Conservation (phyloP, 2,113 vertebrate species). For the Benitochromis conjunctus region DNA sequence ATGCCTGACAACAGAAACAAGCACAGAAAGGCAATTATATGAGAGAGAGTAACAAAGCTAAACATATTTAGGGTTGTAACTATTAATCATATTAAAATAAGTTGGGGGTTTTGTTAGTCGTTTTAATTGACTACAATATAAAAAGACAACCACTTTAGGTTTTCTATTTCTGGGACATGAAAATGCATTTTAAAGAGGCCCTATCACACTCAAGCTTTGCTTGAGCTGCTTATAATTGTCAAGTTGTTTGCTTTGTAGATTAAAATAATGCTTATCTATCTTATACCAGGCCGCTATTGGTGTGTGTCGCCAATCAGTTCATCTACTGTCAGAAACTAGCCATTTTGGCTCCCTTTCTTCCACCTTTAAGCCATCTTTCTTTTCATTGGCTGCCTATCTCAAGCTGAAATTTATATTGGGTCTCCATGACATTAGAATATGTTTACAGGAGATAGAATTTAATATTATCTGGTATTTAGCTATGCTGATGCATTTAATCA, state of each 20-base stretch:
- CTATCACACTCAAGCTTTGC: background rate
- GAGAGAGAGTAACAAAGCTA: background rate
- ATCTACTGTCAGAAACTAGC: background rate
- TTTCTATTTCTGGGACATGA: background rate
- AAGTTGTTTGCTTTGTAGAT: background rate
- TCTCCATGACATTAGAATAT: background rate
- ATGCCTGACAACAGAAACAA: background rate
- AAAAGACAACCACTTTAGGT: background rate
- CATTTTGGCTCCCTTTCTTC: background rate
- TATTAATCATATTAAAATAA: background rate
- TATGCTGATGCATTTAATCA: background rate
- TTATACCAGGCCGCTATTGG: background rate
- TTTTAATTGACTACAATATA: background rate
- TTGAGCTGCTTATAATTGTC: background rate
- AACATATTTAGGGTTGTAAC: background rate
- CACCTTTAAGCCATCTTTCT: background rate
- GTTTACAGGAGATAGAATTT: background rate
- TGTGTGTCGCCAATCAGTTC: background rate
- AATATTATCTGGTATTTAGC: background rate
- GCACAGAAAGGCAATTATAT: background rate
- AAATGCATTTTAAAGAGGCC: background rate
- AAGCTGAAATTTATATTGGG: background rate
- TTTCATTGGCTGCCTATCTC: background rate
- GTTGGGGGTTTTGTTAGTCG: background rate
- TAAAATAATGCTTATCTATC: background rate